Percentiles rank a stretch among this genome's conserved stretches.
Evolutionary conservation across 2,888 invertebrate species (phyloP).

Genomic region (Brenthis ino): DNA sequence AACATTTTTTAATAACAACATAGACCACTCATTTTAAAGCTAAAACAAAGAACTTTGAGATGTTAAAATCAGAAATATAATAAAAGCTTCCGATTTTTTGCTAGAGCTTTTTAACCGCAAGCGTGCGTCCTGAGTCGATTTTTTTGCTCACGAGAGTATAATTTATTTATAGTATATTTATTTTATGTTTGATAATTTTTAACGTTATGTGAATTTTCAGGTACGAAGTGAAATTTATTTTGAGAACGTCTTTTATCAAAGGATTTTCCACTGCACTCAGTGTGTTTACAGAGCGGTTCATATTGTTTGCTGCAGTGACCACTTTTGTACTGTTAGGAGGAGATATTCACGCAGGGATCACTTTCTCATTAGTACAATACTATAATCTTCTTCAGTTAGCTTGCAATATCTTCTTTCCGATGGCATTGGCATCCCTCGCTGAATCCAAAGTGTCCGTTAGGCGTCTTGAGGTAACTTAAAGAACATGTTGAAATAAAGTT

Average conservation of each 20-base stretch:
- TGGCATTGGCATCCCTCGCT: constrained; percentile 83
- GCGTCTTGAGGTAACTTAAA: constrained; percentile 80
- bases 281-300: constrained; percentile 92
- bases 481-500: not conserved
- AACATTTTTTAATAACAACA: no score
- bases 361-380: constrained; percentile 90
- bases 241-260: constrained; percentile 85
- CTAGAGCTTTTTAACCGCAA: no score
- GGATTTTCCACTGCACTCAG: constrained; percentile 85
- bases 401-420: constrained; percentile 85
- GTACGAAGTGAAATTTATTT: constrained; percentile 86
- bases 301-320: constrained; percentile 90
- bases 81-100: no score
- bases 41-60: no score
- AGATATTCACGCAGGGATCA: constrained; percentile 83
- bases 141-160: no score
- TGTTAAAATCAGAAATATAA: no score
- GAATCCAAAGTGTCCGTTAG: constrained; percentile 85
- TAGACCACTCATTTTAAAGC: no score
- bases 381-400: constrained; percentile 87
- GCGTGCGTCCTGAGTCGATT: no score
- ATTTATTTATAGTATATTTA: not conserved
- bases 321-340: constrained; percentile 87
- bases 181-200: not conserved
- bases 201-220: constrained; percentile 59